Evolutionary conservation across 2,113 vertebrate genomes (phyloP), one percentile per base, ranked within the genome.

Genomic region (Jaculus jaculus): DNA sequence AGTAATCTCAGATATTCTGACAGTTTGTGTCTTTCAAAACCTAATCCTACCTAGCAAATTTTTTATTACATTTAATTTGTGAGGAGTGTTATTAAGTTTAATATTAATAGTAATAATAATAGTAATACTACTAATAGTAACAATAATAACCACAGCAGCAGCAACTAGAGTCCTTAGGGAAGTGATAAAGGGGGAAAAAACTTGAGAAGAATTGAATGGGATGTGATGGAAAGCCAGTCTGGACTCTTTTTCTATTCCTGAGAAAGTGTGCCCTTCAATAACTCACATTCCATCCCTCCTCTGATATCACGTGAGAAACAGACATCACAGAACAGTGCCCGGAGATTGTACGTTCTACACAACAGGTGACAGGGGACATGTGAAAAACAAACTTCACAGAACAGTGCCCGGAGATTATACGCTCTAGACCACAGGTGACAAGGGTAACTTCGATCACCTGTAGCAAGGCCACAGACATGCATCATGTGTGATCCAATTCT

Each of bases 161-260:
- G 11, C 26, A 42, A 16, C 75, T 74, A 81, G n/a, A 1, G 0
- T 12, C 81, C 63, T 80, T 32, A 65, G 24, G 26, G 60, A 34
- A 61, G 37, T 34, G 12, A 79, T 61, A 71, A 87, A 20, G 28
- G 21, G 26, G 9, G 2, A 3, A 16, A 54, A 0, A 4, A 23
- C 68, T 87, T 72, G 26, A 34, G 63, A 74, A 87, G 79, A 37
- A 54, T 23, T 42, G 32, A 61, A 54, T 54, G 15, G 54, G 34
- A 42, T 7, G 83, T 30, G 28, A 42, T 73, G 37, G 81, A 81
- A 90, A 92, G 58, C 37, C 9, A n/a, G 11, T 73, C 42, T 13
- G 42, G 60, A 80, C 60, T 87, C 37, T 60, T 69, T 66, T 93
- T 63, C 28, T 81, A 39, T 69, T 84, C 71, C 51, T 83, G 91